Conservation (phyloP, 1,140 invertebrate genomes). For the Thaumetopoea pityocampa region DNA sequence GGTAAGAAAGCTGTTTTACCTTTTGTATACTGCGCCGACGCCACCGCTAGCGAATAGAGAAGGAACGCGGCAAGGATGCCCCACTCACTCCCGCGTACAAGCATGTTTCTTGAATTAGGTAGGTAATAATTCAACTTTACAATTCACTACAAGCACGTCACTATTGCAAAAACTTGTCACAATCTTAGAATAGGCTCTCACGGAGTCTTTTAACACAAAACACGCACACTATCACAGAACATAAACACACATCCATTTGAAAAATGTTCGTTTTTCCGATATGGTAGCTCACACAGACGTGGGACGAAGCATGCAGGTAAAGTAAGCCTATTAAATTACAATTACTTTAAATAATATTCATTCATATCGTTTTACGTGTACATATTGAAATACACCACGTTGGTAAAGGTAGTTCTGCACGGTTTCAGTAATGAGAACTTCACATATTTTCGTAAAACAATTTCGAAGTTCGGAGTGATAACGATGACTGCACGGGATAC, state of each 20-base stretch:
- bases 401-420: slow-evolving; percentile 44
- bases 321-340: slow-evolving; percentile 70
- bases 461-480: slow-evolving; percentile 62
- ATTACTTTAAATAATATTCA: slow-evolving; percentile 67
- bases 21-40: slow-evolving; percentile 67
- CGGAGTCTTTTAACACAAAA: slow-evolving; percentile 59
- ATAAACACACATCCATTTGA: slow-evolving; percentile 73
- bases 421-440: slow-evolving; percentile 59
- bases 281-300: slow-evolving; percentile 65
- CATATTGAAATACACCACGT: slow-evolving; percentile 40
- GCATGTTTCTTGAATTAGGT: slow-evolving; percentile 47
- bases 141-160: slow-evolving; percentile 55
- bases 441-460: slow-evolving; percentile 70
- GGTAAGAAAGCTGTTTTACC: slow-evolving; percentile 62
- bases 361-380: slow-evolving; percentile 33
- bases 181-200: slow-evolving; percentile 50
- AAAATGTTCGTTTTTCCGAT: slow-evolving; percentile 74
- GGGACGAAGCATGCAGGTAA: slow-evolving; percentile 71
- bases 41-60: slow-evolving; percentile 48
- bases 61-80: slow-evolving; percentile 49
- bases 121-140: slow-evolving; percentile 32
- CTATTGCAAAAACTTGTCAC: slow-evolving; percentile 66
- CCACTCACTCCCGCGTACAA: slow-evolving; percentile 46
- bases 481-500: slow-evolving; percentile 46
- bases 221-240: slow-evolving; percentile 70